Percentiles rank a stretch among this genome's conserved stretches.
These are phyloP conservation scores for Ooceraea biroi DNA, from an alignment of 1,140 invertebrate species.

Conservation along the genomic window DNA sequence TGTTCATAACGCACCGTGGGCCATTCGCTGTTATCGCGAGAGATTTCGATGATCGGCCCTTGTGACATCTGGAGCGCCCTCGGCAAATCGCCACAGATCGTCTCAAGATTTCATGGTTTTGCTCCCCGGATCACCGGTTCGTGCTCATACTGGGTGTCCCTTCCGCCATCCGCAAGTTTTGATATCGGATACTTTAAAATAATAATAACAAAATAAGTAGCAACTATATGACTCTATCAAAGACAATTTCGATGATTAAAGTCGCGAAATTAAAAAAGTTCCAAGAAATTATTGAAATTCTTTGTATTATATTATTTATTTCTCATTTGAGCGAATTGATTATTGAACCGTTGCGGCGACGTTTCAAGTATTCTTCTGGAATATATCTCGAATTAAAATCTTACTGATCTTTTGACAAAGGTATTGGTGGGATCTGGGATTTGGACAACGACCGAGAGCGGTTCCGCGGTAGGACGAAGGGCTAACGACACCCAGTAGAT, in stretches of 20 bases:
- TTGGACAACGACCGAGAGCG: slow-evolving; percentile 5
- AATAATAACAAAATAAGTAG: no score
- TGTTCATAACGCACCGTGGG: slow-evolving; percentile 54
- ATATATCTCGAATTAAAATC: slow-evolving; percentile 11
- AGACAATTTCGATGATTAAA: no score
- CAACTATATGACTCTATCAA: no score
- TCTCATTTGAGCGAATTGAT: no score
- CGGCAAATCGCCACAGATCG: slow-evolving; percentile 19
- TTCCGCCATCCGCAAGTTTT: background rate
- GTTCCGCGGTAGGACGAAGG: background rate
- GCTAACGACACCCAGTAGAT: slow-evolving; percentile 59
- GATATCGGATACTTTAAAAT: no score
- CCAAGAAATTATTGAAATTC: no score
- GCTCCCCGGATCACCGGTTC: background rate
- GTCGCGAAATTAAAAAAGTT: no score
- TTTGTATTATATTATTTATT: no score
- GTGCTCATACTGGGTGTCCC: background rate
- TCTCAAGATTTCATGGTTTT: slow-evolving; percentile 7
- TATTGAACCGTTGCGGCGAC: no score
- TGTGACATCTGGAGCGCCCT: slow-evolving; percentile 38
- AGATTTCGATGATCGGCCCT: slow-evolving; percentile 44
- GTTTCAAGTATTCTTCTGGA: slow-evolving; percentile 52
- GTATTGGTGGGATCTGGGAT: background rate
- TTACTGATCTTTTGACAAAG: background rate
- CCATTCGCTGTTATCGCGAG: slow-evolving; percentile 45